A percentile compares a stretch with the other conserved stretches of the same genome.
phyloP scores from a whole-genome alignment of 2,888 invertebrate genomes.

The Lepidocyrtinus sp. region DNA sequence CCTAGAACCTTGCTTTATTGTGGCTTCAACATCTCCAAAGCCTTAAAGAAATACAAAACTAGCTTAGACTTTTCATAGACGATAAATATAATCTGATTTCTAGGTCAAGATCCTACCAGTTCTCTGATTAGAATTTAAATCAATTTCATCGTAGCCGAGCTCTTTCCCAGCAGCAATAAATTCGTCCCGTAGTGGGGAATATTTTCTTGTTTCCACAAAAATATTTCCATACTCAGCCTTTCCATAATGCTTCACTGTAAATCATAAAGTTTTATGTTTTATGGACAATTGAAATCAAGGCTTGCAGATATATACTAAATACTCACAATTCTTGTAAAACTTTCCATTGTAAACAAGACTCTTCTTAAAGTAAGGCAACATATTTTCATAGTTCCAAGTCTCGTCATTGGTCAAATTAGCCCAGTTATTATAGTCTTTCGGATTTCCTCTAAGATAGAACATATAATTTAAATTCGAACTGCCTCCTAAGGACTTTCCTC shows the following conservation, averaged over 20 bases:
- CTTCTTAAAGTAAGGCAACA: slow-evolving; percentile 64
- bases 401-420: slow-evolving; percentile 62
- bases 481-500: slow-evolving; percentile 48
- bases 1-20: slow-evolving; percentile 78
- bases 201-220: slow-evolving; percentile 40
- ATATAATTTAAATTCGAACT: slow-evolving; percentile 46
- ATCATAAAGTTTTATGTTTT: not conserved
- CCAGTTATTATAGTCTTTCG: slow-evolving; percentile 58
- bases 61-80: too few relatives aligned
- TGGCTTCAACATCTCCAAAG: slow-evolving; percentile 36
- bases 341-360: slow-evolving; percentile 60
- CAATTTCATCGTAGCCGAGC: slow-evolving; percentile 60
- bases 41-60: slow-evolving; percentile 20
- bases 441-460: slow-evolving; percentile 61
- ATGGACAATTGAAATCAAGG: not conserved
- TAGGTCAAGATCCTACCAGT: too few relatives aligned
- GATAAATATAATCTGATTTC: too few relatives aligned
- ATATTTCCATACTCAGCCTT: slow-evolving; percentile 45
- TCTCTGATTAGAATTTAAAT: slow-evolving; percentile 65
- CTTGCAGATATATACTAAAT: not conserved
- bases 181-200: slow-evolving; percentile 42
- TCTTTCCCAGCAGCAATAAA: slow-evolving; percentile 63
- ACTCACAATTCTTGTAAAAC: slow-evolving; percentile 52
- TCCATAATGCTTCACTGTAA: slow-evolving; percentile 53
- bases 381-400: slow-evolving; percentile 61